A percentile compares a stretch with the other conserved stretches of the same genome.
Conservation (phyloP, 2,888 invertebrate genomes). For the Conistra vaccinii region DNA sequence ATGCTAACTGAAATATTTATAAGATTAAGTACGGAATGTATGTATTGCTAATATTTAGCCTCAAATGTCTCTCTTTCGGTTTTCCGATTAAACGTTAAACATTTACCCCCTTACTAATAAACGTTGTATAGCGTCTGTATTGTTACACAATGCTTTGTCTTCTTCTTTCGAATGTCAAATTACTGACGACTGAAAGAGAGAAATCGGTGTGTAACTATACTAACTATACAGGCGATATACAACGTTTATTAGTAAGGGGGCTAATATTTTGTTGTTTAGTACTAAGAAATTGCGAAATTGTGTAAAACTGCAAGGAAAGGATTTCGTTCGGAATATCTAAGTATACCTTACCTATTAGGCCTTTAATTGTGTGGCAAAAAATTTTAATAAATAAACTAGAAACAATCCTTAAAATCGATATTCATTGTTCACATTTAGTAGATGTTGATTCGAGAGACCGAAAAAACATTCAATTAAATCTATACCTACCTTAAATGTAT, state of each 20-base stretch:
- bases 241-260: no score
- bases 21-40: neutral
- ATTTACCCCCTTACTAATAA: no score
- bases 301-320: neutral
- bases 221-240: no score
- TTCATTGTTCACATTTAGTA: neutral
- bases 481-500: neutral
- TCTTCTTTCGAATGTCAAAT: no score
- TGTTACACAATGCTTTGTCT: no score
- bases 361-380: no score
- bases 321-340: neutral
- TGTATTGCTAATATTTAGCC: neutral
- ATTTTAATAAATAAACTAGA: neutral
- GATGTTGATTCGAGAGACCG: neutral
- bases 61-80: neutral
- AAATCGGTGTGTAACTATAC: no score
- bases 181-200: no score
- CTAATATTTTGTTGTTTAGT: neutral
- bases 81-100: neutral
- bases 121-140: no score
- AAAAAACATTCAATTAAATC: neutral
- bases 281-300: neutral
- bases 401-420: neutral
- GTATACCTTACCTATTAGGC: no score
- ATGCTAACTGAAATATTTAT: neutral